phyloP scores from a whole-genome alignment of 2,888 invertebrate genomes.

The Thumatha senex region DNA sequence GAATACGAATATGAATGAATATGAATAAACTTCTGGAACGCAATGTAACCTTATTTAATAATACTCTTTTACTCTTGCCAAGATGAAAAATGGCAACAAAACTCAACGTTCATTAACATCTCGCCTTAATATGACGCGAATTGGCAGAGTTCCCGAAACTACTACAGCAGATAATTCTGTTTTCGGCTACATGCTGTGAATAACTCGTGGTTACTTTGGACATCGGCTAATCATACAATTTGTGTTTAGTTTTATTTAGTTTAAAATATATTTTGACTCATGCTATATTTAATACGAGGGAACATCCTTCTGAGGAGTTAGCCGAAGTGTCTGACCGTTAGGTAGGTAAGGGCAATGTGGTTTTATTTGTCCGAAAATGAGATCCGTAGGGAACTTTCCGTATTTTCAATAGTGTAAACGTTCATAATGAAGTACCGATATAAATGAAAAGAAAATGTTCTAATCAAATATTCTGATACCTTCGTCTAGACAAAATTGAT shows the following conservation, averaged over 20 bases:
- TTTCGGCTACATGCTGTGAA: conserved; percentile 71
- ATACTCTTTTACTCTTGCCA: conserved; percentile 10
- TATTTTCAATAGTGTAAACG: neutral
- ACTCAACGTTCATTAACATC: conserved; percentile 69
- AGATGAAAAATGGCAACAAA: conserved; percentile 51
- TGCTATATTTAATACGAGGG: too few species aligned
- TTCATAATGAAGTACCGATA: neutral
- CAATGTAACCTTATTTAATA: conserved; percentile 14
- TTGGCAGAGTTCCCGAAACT: conserved; percentile 70
- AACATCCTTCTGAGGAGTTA: too few species aligned
- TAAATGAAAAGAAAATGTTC: conserved; percentile 1
- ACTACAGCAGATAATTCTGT: conserved; percentile 68
- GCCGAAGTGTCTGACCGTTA: too few species aligned
- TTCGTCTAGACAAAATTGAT: conserved; percentile 45
- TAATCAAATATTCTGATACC: conserved; percentile 22
- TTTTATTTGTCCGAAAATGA: too few species aligned
- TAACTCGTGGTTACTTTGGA: conserved; percentile 53
- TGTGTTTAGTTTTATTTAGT: conserved; percentile 12
- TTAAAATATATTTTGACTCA: conserved; percentile 19
- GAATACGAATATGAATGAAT: too few species aligned
- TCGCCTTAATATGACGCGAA: conserved; percentile 74
- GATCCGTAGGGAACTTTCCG: too few species aligned
- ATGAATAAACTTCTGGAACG: conserved; percentile 32
- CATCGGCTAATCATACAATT: conserved; percentile 35
- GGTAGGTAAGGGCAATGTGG: too few species aligned